Evolutionary conservation across 2,797 vertebrate genomes (phyloP), one percentile per base, ranked within the genome.

Genomic region (Danionella dracula): DNA sequence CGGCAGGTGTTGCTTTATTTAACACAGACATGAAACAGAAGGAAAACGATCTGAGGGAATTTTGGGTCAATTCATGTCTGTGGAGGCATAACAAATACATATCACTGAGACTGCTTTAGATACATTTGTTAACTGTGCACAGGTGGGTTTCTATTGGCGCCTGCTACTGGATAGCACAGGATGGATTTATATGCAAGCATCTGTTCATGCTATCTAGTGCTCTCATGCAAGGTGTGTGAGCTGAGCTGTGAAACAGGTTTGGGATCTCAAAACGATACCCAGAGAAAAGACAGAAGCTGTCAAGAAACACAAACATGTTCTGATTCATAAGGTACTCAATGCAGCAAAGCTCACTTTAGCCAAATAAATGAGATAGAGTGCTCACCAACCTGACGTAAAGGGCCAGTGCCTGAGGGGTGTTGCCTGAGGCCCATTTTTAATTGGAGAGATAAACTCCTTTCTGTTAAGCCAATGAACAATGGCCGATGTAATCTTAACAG

Each of bases 1-100:
- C 66, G 32, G 71, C 76, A 77, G 76, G 70, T 72, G 72, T 37
- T 70, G 62, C 64, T 68, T 58, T 49, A 64, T 64, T 63, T 72
- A 42, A 46, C 32, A 41, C 54, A 72, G 57, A 60, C 61, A 60
- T 35, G 48, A 58, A 72, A 34, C 27, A 40, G 55, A 41, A 23
- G 23, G 23, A 72, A 41, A 64, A 29, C 40, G 4, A 53, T 61
- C 70, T 46, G n/a, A 55, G 58, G 71, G 58, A 70, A 50, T 67
- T 49, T 57, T 68, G 35, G 62, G 41, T 31, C 63, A 49, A 37
- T 49, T 31, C 20, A 34, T 16, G 27, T 54, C 19, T 54, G 46
- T 23, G 4, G 10, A 15, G 16, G 38, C 10, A 49, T 48, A 20
- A 53, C 23, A 27, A 31, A 32, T 21, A 19, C 51, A 41, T 38